These are phyloP conservation scores for Dromiciops gliroides DNA, from an alignment of 2,113 vertebrate species.

Conservation along the genomic window DNA sequence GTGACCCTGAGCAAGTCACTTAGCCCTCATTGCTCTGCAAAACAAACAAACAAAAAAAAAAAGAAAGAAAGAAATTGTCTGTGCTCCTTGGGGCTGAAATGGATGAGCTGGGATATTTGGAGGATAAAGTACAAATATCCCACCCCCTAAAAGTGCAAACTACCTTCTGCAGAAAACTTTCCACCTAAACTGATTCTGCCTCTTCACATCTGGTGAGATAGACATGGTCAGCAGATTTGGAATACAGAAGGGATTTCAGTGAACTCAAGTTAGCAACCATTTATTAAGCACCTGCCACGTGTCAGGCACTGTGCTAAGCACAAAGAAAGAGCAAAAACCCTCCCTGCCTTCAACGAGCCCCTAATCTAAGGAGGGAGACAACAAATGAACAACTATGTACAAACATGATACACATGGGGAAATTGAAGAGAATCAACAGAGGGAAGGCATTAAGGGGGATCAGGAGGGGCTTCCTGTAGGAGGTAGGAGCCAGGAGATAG, in stretches of 20 bases:
- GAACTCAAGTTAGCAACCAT: background rate
- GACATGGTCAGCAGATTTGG: constrained; percentile 47
- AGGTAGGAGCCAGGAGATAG: background rate
- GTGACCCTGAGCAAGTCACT: too few relatives aligned
- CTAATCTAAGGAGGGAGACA: background rate
- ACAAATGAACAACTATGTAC: background rate
- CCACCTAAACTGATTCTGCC: constrained; percentile 23
- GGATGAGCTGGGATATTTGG: constrained; percentile 3
- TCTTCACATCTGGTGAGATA: constrained; percentile 44
- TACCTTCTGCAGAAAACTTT: constrained; percentile 1
- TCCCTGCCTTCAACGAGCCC: background rate
- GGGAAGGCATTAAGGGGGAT: background rate
- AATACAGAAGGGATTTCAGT: background rate
- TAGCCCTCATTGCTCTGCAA: too few relatives aligned
- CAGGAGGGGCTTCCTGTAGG: background rate
- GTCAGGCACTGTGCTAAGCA: too few relatives aligned
- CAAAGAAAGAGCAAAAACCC: background rate
- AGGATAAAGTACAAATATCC: background rate
- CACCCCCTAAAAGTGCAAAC: constrained; percentile 29
- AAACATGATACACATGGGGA: background rate
- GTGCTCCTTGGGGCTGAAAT: background rate
- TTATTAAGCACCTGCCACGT: too few relatives aligned
- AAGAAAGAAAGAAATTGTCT: constrained; percentile 2
- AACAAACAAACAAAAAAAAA: too few relatives aligned
- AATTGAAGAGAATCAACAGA: background rate